phyloP scores from a whole-genome alignment of 2,113 vertebrate genomes.

The Xenotilapia caudafasciata region DNA sequence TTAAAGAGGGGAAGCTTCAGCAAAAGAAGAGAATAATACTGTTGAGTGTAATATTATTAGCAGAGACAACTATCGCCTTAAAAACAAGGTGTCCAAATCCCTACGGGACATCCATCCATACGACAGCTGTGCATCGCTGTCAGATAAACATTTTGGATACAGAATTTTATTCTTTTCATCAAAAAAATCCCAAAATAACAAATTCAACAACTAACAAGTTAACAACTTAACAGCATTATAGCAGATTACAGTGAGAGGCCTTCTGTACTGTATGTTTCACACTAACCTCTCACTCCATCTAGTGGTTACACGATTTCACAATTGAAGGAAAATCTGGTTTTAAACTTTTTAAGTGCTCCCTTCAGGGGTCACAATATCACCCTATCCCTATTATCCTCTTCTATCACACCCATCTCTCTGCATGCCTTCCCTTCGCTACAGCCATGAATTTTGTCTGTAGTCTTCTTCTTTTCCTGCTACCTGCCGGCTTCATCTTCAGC shows the following conservation, averaged over 20 bases:
- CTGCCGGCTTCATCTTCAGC: neutral
- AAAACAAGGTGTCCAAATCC: neutral
- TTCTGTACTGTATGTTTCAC: neutral
- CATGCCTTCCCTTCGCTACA: neutral
- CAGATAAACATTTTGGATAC: neutral
- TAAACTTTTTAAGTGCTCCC: neutral
- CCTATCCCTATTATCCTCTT: neutral
- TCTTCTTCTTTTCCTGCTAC: neutral
- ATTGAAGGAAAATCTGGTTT: neutral
- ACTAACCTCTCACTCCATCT: conserved; percentile 13
- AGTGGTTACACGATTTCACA: neutral
- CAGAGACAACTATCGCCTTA: neutral
- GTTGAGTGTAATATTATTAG: neutral
- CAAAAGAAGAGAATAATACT: neutral
- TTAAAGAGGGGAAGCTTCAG: neutral
- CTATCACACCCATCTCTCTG: neutral
- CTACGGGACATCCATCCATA: fast-evolving
- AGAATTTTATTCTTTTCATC: neutral
- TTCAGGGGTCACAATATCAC: neutral
- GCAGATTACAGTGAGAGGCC: neutral
- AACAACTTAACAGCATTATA: neutral
- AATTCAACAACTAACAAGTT: neutral
- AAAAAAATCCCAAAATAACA: neutral
- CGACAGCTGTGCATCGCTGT: neutral
- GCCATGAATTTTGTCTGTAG: neutral